phyloP scores from a whole-genome alignment of 1,140 invertebrate genomes.

The Notospermus geniculatus region DNA sequence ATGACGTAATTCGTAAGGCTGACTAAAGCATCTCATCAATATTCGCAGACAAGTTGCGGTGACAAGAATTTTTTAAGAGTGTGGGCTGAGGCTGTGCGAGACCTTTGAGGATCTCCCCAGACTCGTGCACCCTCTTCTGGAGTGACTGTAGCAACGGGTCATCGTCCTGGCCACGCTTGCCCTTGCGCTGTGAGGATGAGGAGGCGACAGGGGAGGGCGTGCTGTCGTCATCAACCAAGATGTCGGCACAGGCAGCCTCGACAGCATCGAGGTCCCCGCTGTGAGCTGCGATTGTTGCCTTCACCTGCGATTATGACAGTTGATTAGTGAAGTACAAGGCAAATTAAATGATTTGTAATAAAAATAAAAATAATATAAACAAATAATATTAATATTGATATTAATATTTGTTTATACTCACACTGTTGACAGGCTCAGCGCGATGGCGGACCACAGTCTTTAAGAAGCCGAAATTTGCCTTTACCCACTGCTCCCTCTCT shows the following conservation, averaged over 20 bases:
- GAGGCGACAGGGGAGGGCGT: conserved; percentile 3
- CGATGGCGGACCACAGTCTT: conserved; percentile 13
- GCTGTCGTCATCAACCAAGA: conserved; percentile 11
- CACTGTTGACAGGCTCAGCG: conserved; percentile 13
- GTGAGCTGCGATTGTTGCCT: conserved; percentile 11
- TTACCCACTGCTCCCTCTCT: conserved; percentile 14
- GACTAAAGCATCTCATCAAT: too few species aligned
- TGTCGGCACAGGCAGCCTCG: conserved; percentile 13
- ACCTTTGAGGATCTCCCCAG: too few species aligned
- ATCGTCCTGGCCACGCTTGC: conserved; percentile 1
- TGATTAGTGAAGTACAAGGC: conserved; percentile 12
- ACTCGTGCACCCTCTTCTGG: too few species aligned
- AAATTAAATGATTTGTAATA: conserved; percentile 10
- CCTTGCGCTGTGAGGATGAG: conserved; percentile 11
- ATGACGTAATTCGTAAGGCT: too few species aligned
- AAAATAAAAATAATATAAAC: conserved; percentile 11
- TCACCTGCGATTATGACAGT: conserved; percentile 14
- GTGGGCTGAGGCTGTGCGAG: too few species aligned
- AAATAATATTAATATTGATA: conserved; percentile 7
- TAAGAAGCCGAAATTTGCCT: conserved; percentile 13
- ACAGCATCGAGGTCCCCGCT: conserved; percentile 8
- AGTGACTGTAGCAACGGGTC: too few species aligned
- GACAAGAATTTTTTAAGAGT: too few species aligned
- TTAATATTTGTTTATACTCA: conserved; percentile 14
- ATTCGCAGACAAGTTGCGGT: too few species aligned